Conservation (phyloP, 2,888 invertebrate genomes). For the Anthophora plumipes region DNA sequence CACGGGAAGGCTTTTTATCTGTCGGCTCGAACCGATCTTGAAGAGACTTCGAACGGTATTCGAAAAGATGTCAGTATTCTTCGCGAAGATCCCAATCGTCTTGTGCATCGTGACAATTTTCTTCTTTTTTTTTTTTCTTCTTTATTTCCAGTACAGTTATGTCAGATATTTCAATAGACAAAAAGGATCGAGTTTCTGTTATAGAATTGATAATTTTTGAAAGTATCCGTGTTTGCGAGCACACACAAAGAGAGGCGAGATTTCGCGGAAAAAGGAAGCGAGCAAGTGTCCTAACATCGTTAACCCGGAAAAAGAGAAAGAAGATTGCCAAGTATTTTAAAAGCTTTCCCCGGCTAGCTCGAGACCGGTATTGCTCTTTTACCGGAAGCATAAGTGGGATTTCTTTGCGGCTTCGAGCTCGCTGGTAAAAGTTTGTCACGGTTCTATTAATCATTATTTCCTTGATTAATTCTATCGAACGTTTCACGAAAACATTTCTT, state of each 20-base stretch:
- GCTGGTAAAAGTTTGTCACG: slow-evolving; percentile 47
- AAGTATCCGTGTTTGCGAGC: not conserved
- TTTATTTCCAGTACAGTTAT: not conserved
- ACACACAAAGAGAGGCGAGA: not conserved
- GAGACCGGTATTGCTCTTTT: slow-evolving; percentile 48
- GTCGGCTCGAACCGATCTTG: not conserved
- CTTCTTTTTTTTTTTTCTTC: not conserved
- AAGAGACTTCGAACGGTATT: slow-evolving; percentile 30
- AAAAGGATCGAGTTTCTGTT: too few relatives aligned
- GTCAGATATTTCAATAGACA: too few relatives aligned
- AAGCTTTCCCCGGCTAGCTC: slow-evolving; percentile 50
- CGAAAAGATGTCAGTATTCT: slow-evolving; percentile 32
- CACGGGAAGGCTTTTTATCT: slow-evolving; percentile 32
- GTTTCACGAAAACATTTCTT: not conserved
- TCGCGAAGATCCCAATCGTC: not conserved
- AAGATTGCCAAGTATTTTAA: slow-evolving; percentile 50
- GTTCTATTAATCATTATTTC: not conserved
- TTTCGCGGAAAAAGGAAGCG: slow-evolving; percentile 38
- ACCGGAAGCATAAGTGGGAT: slow-evolving; percentile 50
- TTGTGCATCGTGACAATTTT: not conserved
- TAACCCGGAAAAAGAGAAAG: slow-evolving; percentile 59
- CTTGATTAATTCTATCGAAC: not conserved
- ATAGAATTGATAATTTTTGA: not conserved
- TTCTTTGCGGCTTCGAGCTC: slow-evolving; percentile 38
- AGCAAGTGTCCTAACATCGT: slow-evolving; percentile 28